Base-by-base conservation (phyloP, 1,140 invertebrate species). In the Chymomyza costata region DNA sequence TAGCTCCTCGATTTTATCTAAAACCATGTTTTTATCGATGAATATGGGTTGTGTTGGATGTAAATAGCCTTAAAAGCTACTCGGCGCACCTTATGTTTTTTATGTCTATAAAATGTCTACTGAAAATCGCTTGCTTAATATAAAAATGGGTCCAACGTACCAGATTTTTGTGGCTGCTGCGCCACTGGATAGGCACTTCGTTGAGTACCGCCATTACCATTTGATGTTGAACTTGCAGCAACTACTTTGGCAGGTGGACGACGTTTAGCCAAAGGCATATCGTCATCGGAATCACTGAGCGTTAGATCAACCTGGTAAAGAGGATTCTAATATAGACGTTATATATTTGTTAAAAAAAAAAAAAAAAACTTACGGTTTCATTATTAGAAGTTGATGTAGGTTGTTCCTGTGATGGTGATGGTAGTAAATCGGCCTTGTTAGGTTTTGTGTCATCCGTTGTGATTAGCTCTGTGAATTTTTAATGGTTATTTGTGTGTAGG, bases 211-310 rank as follows among this genome's bases (percentile, higher is more conserved):
- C 71, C 54, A 55, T 65, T 83, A 35, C 67, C 67, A 40, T 66
- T 84, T 15, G 78, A 76, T 25, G 87, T 81, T 67, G 87, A 52
- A 61, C 66, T 64, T 38, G 74, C 50, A 28, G 55, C 38, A 18
- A 58, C 55, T 71, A 65, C 61, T 37, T 81, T 81, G 6, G 80
- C 55, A 46, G 70, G 63, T 6, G 83, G 81, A 50, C 82, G 78
- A 50, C 78, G 78, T 53, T 84, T 86, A 15, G 84, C 84, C 45
- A 86, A 51, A 32, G 86, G 86, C 63, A 86, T 62, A 53, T 87
- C 86, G 57, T 87, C 86, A 55, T 86, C 86, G 17, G 85, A 86
- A 69, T 86, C 85, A 47, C 85, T 86, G 18, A 85, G 55, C 18
- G 86, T 87, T 34, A 87, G 63, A 68, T 86, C 86, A 25, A 87